Evolutionary conservation across 2,888 invertebrate genomes (phyloP).

Genomic region (Agriotes lineatus): DNA sequence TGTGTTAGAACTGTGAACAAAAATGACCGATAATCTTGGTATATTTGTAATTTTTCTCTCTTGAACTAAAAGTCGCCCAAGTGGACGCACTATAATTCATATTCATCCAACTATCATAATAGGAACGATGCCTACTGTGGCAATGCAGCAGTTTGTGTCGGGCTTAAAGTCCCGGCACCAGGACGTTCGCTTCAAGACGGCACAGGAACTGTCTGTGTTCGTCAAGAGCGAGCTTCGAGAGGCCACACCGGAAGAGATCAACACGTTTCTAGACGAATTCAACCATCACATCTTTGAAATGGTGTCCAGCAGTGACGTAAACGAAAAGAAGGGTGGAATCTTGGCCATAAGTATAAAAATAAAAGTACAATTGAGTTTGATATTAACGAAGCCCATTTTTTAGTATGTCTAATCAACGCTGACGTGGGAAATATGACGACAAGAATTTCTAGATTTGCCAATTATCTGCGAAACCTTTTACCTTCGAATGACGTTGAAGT

Average conservation of each 20-base stretch:
- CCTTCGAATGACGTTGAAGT: conserved; percentile 93
- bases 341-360: conserved; percentile 84
- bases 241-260: conserved; percentile 90
- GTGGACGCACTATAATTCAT: background rate
- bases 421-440: conserved; percentile 94
- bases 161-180: conserved; percentile 91
- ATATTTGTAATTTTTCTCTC: conserved; percentile 1
- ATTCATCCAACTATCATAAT: background rate
- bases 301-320: conserved; percentile 92
- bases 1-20: conserved; percentile 1
- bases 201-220: conserved; percentile 90
- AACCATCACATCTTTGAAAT: conserved; percentile 96
- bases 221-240: conserved; percentile 92
- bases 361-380: too few species aligned
- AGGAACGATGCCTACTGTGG: conserved; percentile 68
- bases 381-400: conserved; percentile 62
- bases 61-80: background rate
- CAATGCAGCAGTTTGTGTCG: conserved; percentile 85
- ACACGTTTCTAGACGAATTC: conserved; percentile 92
- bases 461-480: conserved; percentile 89
- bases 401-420: conserved; percentile 92
- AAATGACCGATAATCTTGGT: conserved; percentile 10
- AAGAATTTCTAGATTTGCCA: conserved; percentile 91
- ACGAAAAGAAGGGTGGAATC: conserved; percentile 96
- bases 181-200: conserved; percentile 86